phyloP scores from a whole-genome alignment of 2,888 invertebrate species.

The Drosophila dives region DNA sequence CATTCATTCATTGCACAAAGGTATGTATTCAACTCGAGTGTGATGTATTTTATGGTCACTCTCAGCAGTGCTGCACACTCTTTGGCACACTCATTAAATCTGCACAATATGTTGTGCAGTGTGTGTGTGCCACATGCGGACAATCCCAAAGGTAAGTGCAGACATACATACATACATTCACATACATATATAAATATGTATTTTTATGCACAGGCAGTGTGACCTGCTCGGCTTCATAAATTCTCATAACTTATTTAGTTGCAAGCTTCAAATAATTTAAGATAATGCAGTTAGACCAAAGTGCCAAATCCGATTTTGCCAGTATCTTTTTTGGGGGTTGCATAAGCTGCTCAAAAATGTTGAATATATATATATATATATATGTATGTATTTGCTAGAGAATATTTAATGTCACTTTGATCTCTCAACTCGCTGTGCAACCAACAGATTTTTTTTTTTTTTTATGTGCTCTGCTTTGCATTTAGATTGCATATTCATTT shows the following conservation, averaged over 20 bases:
- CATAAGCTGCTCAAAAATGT: conserved; percentile 20
- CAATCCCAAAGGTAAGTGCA: conserved; percentile 23
- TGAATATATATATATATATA: background rate
- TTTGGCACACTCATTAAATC: conserved; percentile 56
- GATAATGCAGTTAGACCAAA: conserved; percentile 56
- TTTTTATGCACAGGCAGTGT: conserved; percentile 16
- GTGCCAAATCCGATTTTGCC: conserved; percentile 72
- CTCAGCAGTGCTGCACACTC: conserved; percentile 19
- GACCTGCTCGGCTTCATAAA: conserved; percentile 32
- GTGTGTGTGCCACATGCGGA: background rate
- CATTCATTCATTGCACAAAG: conserved; percentile 39
- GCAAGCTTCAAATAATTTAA: conserved; percentile 63
- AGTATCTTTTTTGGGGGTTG: conserved; percentile 9
- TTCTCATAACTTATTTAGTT: conserved; percentile 60
- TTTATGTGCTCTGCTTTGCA: conserved; percentile 6
- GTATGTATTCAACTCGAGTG: background rate
- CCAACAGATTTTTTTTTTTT: too few species aligned
- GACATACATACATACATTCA: background rate
- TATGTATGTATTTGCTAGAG: conserved; percentile 27
- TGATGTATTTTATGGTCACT: conserved; percentile 28
- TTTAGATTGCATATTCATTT: conserved; percentile 18
- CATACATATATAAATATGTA: background rate
- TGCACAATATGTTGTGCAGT: conserved; percentile 29
- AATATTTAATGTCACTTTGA: conserved; percentile 56
- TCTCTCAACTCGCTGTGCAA: conserved; percentile 36